Percentiles rank a stretch among this genome's conserved stretches.
Conservation (phyloP, 2,797 vertebrate species). For the Rallus crepitans region DNA sequence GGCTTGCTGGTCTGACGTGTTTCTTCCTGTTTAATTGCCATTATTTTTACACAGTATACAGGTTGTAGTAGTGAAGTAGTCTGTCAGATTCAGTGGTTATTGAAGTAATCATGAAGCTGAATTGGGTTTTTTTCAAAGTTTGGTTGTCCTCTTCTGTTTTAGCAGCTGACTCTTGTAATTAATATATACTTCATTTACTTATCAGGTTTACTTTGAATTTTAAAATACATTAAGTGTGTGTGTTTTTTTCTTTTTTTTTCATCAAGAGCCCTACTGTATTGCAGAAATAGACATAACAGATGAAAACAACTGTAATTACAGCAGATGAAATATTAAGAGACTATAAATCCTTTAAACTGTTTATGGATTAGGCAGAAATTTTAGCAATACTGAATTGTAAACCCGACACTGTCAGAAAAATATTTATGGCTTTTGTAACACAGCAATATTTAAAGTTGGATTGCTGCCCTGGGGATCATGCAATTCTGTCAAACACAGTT, state of each 20-base stretch:
- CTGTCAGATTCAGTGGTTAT: conserved; percentile 56
- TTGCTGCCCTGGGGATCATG: conserved; percentile 16
- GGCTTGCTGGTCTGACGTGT: conserved; percentile 74
- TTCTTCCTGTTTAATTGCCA: conserved; percentile 74
- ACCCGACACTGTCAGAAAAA: conserved; percentile 16
- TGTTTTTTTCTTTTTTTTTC: neutral
- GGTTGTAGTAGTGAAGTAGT: conserved; percentile 12
- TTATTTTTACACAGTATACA: conserved; percentile 63
- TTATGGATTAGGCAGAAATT: conserved; percentile 40
- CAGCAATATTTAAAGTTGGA: conserved; percentile 13
- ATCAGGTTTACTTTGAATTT: conserved; percentile 47
- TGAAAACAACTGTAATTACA: neutral
- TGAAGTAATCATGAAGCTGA: conserved; percentile 62
- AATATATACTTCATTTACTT: conserved; percentile 62
- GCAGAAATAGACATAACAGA: neutral
- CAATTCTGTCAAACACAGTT: conserved; percentile 4
- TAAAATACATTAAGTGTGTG: neutral
- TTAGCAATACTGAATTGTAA: neutral
- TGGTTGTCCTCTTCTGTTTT: conserved; percentile 66
- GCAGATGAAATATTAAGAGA: conserved; percentile 15
- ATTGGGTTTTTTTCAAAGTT: conserved; percentile 53
- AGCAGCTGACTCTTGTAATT: conserved; percentile 61
- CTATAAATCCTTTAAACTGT: conserved; percentile 5
- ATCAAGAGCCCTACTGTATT: neutral
- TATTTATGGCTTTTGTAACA: conserved; percentile 17